Evolutionary conservation across 2,113 vertebrate genomes (phyloP).

Genomic region (Cyanoderma ruficeps): DNA sequence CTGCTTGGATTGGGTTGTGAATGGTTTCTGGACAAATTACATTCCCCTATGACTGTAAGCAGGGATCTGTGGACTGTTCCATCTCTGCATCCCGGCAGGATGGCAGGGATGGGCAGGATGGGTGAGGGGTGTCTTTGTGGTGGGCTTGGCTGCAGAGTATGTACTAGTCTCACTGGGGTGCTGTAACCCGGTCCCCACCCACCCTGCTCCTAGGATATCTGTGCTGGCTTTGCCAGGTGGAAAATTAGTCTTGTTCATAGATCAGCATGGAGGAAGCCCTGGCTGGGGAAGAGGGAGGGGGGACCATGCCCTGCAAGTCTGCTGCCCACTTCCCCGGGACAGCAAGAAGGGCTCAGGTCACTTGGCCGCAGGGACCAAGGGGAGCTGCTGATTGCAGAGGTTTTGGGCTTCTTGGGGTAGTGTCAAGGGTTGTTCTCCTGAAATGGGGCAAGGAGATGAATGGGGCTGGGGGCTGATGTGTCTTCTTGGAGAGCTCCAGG

Average conservation of each 20-base stretch:
- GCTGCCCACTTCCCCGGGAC: background rate
- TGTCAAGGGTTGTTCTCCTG: background rate
- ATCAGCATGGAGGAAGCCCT: background rate
- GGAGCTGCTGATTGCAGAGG: background rate
- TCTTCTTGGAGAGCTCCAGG: background rate
- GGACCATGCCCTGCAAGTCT: rapidly evolving
- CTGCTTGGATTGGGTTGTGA: rapidly evolving
- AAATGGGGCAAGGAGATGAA: too few species aligned
- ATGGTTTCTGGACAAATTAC: background rate
- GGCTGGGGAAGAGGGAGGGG: background rate
- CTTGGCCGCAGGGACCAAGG: background rate
- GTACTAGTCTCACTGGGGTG: too few species aligned
- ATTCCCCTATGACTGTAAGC: rapidly evolving
- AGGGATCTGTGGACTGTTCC: background rate
- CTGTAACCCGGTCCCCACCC: background rate
- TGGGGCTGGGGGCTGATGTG: too few species aligned
- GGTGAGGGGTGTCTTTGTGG: background rate
- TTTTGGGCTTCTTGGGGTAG: background rate
- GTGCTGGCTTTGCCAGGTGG: background rate
- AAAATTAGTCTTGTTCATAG: background rate
- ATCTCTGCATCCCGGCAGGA: background rate
- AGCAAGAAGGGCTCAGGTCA: background rate
- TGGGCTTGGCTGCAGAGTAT: background rate
- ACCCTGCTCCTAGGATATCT: background rate
- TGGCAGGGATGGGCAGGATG: background rate